Evolutionary conservation across 2,888 invertebrate genomes (phyloP), one percentile per base, ranked within the genome.

Genomic region (Gymnoscelis rufifasciata): DNA sequence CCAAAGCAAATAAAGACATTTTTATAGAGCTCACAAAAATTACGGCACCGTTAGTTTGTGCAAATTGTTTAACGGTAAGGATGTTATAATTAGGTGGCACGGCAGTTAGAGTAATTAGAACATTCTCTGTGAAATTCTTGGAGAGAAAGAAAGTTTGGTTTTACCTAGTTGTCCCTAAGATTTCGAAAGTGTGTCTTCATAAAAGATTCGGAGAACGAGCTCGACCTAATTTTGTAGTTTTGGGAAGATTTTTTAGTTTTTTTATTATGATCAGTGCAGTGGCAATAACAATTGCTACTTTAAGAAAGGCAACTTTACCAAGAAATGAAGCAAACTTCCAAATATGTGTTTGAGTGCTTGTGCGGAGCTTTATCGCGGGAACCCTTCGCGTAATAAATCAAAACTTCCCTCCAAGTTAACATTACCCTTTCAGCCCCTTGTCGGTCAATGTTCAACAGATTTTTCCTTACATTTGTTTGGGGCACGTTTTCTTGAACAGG

Each of bases 321-420:
- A 7, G 19, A 35, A 35, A 19, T 19, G 7, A 19, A 6, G 13
- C 6, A 7, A 10, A 10, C 19, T n/a, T 29, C 24, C 24, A 40
- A 15, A 14, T 11, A 31, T 15, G 28, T 33, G 35, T 41, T 33
- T 29, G 41, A 38, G 11, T 38, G 31, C 33, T 31, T 27, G 19
- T 33, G 37, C 27, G 38, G 24, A 23, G 31, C 14, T 48, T 38
- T 44, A 41, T 44, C 31, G 38, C 28, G 33, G 24, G n/a, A 44
- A 47, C 56, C 54, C 52, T 52, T 51, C 47, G 61, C 66, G 65
- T 59, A 68, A 68, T 84, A 79, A 83, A 84, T 83, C 84, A 84
- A 80, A 81, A 81, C 83, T 83, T 83, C 81, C 79, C 83, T 84
- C 82, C 82, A 81, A 74, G 71, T 63, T 71, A 79, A 83, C 37